Base-by-base conservation (phyloP, 2,797 vertebrate species). In the Strix occidentalis region DNA sequence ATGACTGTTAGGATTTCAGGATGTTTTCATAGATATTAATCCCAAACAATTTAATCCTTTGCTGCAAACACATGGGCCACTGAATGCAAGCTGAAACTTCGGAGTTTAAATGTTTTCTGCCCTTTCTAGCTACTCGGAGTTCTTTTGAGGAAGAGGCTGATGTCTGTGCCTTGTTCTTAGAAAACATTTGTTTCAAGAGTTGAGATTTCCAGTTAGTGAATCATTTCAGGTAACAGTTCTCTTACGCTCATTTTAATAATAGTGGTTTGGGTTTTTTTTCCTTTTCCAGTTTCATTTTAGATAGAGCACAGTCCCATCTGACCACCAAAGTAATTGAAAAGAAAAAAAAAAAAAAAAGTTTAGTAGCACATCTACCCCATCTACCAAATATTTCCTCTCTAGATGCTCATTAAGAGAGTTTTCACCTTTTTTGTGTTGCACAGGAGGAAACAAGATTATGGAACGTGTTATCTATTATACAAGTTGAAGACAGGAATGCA, bases 241-340 rank as follows among this genome's bases (percentile, higher is more conserved):
- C 51, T 84, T 63, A 66, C 0, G 3, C 51, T 95, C 60, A 75
- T 92, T 92, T 95, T 93, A 91, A 82, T 95, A 92, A 94, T 35
- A 92, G 92, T 4, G 41, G 84, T 84, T 95, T 91, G 35, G n/a
- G 12, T 0, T 13, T 76, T 66, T 89, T 95, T 95, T 72, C 24
- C 65, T 83, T 94, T 96, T 88, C 87, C 78, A 72, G 94, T 96
- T 95, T 96, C 77, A 71, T 86, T 95, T 91, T 75, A 96, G 46
- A 66, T 74, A 72, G 23, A 91, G 68, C 53, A 89, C 41, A 82
- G 53, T 93, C 46, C 33, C n/a, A 43, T 68, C 56, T 85, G 76
- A 89, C 71, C 60, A 91, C 78, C 25, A 53, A 94, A 79, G 69
- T 45, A 81, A 93, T 69, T 76, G 61, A 48, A 81, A 90, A 71